phyloP scores from a whole-genome alignment of 2,113 vertebrate genomes.

The Hoplias malabaricus region DNA sequence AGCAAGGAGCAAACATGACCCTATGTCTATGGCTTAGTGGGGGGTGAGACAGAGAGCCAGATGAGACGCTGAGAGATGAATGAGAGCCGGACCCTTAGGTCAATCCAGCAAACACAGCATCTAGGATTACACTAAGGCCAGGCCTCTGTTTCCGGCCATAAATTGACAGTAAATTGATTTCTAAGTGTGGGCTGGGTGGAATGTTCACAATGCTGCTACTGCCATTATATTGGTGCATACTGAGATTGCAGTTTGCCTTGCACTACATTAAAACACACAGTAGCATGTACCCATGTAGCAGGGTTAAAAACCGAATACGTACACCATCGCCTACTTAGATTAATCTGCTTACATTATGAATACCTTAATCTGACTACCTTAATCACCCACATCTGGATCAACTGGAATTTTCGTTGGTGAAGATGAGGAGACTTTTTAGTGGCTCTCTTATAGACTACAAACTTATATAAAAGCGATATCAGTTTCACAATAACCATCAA shows the following conservation, averaged over 20 bases:
- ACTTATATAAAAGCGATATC: too few species aligned
- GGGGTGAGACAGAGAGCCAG: not conserved
- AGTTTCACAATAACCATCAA: not conserved
- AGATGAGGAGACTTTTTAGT: too few species aligned
- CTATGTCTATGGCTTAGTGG: not conserved
- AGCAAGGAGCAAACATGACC: slow-evolving; percentile 11
- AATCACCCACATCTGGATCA: too few species aligned
- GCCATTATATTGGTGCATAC: not conserved
- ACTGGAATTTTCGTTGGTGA: too few species aligned
- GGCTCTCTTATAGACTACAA: too few species aligned
- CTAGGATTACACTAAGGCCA: slow-evolving; percentile 32
- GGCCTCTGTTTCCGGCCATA: not conserved
- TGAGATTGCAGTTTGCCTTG: not conserved
- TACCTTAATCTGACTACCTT: too few species aligned
- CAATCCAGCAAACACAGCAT: slow-evolving; percentile 30
- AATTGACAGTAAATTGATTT: slow-evolving; percentile 33
- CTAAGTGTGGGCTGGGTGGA: not conserved
- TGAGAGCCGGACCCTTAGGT: slow-evolving; percentile 1
- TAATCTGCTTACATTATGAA: too few species aligned
- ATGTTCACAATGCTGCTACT: not conserved
- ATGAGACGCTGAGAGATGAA: not conserved
- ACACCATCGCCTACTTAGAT: too few species aligned
- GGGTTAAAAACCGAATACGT: too few species aligned
- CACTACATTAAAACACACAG: not conserved
- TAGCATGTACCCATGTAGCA: too few species aligned